Conservation (phyloP, 2,113 vertebrate genomes). For the Mobula hypostoma region DNA sequence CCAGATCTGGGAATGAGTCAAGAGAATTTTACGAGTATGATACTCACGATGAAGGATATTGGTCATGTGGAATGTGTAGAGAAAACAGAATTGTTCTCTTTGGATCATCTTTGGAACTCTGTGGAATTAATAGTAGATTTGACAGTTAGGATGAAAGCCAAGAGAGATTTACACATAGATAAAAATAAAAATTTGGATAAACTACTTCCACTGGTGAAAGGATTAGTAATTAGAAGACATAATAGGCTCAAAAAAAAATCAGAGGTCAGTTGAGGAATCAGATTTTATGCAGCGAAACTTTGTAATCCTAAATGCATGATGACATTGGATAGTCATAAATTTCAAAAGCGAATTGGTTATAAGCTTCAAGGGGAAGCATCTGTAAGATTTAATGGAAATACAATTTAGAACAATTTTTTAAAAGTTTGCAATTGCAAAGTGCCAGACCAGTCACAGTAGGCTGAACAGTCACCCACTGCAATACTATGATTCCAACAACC, state of each 20-base stretch:
- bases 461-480: neutral
- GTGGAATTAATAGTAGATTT: neutral
- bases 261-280: neutral
- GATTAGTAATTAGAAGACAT: neutral
- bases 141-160: neutral
- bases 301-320: neutral
- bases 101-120: neutral
- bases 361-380: neutral
- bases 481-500: neutral
- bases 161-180: no score
- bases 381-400: neutral
- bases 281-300: neutral
- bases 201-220: neutral
- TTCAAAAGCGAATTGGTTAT: neutral
- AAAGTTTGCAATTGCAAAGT: neutral
- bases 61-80: neutral
- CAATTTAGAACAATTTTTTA: neutral
- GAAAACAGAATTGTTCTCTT: neutral
- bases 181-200: neutral
- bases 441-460: neutral
- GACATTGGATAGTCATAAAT: neutral
- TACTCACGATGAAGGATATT: neutral
- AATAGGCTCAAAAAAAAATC: neutral
- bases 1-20: neutral
- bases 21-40: neutral